Evolutionary conservation across 2,888 invertebrate species (phyloP), one percentile per base, ranked within the genome.

Genomic region (Pristionchus japonicus): DNA sequence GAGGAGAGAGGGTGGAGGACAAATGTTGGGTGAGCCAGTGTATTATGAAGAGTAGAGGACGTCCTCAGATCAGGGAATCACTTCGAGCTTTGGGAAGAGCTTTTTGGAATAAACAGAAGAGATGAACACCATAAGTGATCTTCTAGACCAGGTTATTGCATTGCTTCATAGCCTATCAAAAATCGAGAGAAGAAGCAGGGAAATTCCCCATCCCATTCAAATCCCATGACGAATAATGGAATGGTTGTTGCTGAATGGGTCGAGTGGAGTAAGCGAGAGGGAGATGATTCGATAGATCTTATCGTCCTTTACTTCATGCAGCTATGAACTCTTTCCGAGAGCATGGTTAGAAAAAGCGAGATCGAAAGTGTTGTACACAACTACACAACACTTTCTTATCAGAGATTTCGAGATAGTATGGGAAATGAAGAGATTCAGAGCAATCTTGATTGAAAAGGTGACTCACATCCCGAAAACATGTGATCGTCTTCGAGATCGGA

Each of bases 1-100:
- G 49, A 47, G 4, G 47, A 20, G 67, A 67, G 86, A 47, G 85
- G 64, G 47, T 47, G 47, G 43, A 64, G 64, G 85, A 61, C 85
- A 61, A 43, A 47, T 61, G 85, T 61, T 85, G 40, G 31, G 20
- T 40, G 64, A 23, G 49, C 52, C 23, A 52, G 52, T 52, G 52
- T 52, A 52, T 52, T 52, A 52, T 52, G 52, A 52, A 52, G 52
- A 43, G 40, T 23, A 83, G 31, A 49, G 15, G 17, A 2, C n/a
- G 57, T 23, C 20, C 15, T 23, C 7, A 43, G 40, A 34, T 27
- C 31, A 52, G 27, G n/a, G n/a, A 43, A 40, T n/a, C 17, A 2
- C 11, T 23, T 34, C 27, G 67, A 23, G 17, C n/a, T n/a, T 23
- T 13, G n/a, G 23, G 37, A 23, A 1, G 49, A 17, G 20, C n/a